Evolutionary conservation across 2,797 vertebrate genomes (phyloP).

Genomic region (Euphonia xanthogaster): DNA sequence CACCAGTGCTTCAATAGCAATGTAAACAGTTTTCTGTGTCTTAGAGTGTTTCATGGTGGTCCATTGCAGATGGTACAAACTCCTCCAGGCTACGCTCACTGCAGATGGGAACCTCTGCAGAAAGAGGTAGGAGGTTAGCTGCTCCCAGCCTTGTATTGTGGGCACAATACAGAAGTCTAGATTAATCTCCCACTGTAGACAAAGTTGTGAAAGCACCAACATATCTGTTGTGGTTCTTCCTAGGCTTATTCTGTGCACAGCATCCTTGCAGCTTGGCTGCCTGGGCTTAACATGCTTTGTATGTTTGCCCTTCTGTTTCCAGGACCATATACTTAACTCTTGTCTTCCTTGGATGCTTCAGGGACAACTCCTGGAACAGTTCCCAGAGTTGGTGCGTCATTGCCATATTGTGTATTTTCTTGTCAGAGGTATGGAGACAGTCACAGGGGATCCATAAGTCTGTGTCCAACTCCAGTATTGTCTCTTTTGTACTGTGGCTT

Average conservation of each 20-base stretch:
- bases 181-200: not conserved
- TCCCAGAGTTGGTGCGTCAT: not conserved
- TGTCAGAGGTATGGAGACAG: conserved; percentile 18
- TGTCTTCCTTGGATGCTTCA: not conserved
- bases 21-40: not conserved
- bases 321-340: not conserved
- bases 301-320: not conserved
- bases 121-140: not conserved
- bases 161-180: not conserved
- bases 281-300: not conserved
- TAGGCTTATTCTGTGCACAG: not conserved
- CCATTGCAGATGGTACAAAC: not conserved
- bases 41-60: not conserved
- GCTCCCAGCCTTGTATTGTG: not conserved
- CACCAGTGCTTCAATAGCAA: not conserved
- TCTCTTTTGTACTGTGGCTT: not conserved
- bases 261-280: not conserved
- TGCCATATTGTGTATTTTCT: not conserved
- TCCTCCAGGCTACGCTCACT: not conserved
- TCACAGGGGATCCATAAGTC: not conserved
- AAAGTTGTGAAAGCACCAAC: not conserved
- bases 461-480: not conserved
- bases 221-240: not conserved
- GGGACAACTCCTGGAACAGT: not conserved
- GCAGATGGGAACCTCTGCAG: not conserved